Conservation (phyloP, 1,140 invertebrate genomes). For the Coenobita brevimanus region DNA sequence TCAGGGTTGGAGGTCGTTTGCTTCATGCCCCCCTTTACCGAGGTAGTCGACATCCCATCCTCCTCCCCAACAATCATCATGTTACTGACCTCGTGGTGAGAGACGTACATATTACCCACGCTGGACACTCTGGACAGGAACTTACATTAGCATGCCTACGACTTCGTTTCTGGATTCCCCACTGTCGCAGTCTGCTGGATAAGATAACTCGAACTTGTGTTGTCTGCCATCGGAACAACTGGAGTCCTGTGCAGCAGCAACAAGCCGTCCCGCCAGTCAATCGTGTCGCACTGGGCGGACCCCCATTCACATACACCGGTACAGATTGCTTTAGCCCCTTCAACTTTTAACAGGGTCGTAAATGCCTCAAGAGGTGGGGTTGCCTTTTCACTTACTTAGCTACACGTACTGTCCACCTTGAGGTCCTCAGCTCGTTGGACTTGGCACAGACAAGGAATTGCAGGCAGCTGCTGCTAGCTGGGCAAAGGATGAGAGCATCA, state of each 20-base stretch:
- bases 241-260: background rate
- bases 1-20: background rate
- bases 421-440: background rate
- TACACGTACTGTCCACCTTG: background rate
- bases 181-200: background rate
- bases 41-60: too few relatives aligned
- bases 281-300: background rate
- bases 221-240: background rate
- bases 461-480: background rate
- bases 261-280: background rate
- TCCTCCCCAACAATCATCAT: too few relatives aligned
- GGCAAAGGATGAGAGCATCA: background rate
- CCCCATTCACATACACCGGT: too few relatives aligned
- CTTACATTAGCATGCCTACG: too few relatives aligned
- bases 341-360: background rate
- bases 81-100: background rate
- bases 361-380: background rate
- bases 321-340: too few relatives aligned
- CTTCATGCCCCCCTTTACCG: background rate
- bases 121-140: conserved; percentile 2
- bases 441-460: background rate
- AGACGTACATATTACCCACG: background rate
- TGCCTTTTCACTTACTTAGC: conserved; percentile 9
- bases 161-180: background rate
- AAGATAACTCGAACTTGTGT: background rate